Base-by-base conservation (phyloP, 2,113 vertebrate species). In the Glareola pratincola region DNA sequence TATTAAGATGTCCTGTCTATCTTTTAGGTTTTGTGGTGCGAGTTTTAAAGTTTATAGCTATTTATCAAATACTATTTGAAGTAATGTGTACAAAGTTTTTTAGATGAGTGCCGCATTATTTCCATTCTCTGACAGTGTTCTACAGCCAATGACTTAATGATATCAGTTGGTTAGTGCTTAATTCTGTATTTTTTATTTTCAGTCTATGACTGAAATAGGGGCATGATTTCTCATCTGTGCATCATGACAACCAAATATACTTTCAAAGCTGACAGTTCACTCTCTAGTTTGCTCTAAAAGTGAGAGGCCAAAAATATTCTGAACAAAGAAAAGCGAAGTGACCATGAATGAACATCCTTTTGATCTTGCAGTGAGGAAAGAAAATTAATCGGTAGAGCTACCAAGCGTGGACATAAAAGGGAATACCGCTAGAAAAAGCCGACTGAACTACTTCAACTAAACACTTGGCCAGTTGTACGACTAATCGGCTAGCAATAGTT, bases 311-410 rank as follows among this genome's bases (percentile, higher is more conserved):
- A 73, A 84, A 60, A 30, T 78, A 74, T 9, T 71, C 20, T 59
- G 41, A 73, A 36, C 4, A 19, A 81, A 84, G 47, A 59, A 79
- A 84, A 60, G 22, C 32, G n/a, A 80, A 50, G 47, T 47, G 13
- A 12, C 53, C 2, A 36, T 57, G 15, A 74, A 56, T 0, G 0
- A 68, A 66, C 4, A 10, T 64, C 14, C 14, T 53, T 64, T 85
- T 74, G 36, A 22, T 62, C 41, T 67, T 66, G 12, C 32, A 79
- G 22, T 1, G 4, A 83, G 43, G 27, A 82, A 92, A 74, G 34
- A 69, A 92, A 74, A 60, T 59, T 41, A 73, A 34, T 59, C 77
- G 54, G 15, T 62, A 85, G 30, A 75, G 22, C 29, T 72, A 68
- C 4, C 32, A 48, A 47, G 48, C 12, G 22, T 45, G 29, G 63